These are phyloP conservation scores for Ictidomys tridecemlineatus DNA, from an alignment of 2,113 vertebrate species.

Conservation along the genomic window DNA sequence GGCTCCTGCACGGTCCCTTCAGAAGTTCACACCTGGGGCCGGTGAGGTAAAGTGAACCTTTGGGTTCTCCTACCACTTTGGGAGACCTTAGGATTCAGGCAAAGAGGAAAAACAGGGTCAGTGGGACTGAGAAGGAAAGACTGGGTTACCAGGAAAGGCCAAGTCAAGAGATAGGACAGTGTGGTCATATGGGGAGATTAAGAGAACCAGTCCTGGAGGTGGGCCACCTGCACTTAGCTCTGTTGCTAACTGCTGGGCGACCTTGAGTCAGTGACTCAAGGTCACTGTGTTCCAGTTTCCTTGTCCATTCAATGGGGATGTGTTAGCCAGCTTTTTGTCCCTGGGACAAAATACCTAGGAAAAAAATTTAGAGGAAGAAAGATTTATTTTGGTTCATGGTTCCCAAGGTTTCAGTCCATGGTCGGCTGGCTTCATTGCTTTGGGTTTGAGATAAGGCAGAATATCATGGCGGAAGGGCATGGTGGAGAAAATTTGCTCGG, in stretches of 20 bases:
- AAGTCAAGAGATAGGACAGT: no score
- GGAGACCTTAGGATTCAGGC: background rate
- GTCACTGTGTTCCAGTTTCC: background rate
- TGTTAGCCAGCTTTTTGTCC: no score
- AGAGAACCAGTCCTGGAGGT: background rate
- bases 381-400: no score
- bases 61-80: background rate
- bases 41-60: background rate
- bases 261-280: background rate
- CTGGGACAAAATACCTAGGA: no score
- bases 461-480: no score
- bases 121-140: background rate
- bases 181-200: background rate
- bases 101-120: background rate
- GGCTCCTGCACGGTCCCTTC: background rate
- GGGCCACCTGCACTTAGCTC: no score
- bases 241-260: background rate
- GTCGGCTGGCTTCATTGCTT: no score
- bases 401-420: no score
- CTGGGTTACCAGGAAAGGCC: background rate
- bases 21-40: background rate
- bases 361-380: no score
- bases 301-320: background rate
- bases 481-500: no score
- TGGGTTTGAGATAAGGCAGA: no score